These are phyloP conservation scores for Desmophyllum pertusum DNA, from an alignment of 92 coral and sea anemone genomes.

Conservation along the genomic window DNA sequence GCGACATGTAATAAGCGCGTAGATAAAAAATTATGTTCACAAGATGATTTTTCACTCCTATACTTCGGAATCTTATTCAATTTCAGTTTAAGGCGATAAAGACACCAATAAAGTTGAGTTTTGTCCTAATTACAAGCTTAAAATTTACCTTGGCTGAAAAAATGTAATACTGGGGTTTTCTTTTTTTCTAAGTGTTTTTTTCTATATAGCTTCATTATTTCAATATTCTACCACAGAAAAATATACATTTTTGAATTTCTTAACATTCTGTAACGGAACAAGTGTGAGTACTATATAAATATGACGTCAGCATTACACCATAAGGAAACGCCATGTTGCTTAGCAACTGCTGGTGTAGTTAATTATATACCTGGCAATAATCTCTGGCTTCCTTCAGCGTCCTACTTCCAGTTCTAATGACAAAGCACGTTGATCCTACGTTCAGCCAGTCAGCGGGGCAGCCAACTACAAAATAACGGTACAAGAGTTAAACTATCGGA, in stretches of 20 bases:
- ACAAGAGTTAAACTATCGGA: neutral
- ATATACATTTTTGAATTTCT: too few relatives aligned
- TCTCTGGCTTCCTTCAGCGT: slow-evolving; percentile 53
- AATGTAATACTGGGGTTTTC: too few relatives aligned
- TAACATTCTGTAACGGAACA: neutral
- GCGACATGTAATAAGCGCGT: too few relatives aligned
- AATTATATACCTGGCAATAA: slow-evolving; percentile 59
- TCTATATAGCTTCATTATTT: too few relatives aligned
- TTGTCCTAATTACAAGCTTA: too few relatives aligned
- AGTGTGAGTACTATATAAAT: neutral
- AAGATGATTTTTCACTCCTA: too few relatives aligned
- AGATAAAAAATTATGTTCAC: too few relatives aligned
- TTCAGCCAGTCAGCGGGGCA: slow-evolving; percentile 73
- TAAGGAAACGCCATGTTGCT: neutral
- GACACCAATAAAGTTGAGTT: neutral
- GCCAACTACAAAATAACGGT: slow-evolving; percentile 35
- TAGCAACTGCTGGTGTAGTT: neutral
- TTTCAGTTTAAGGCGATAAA: neutral
- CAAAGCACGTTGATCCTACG: slow-evolving; percentile 51
- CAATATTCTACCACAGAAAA: too few relatives aligned
- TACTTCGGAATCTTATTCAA: too few relatives aligned
- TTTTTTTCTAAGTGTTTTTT: too few relatives aligned
- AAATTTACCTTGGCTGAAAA: too few relatives aligned
- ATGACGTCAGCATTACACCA: neutral
- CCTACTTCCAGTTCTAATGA: slow-evolving; percentile 50